Evolutionary conservation across 1,140 invertebrate species (phyloP).

Genomic region (Pogonomyrmex barbatus): DNA sequence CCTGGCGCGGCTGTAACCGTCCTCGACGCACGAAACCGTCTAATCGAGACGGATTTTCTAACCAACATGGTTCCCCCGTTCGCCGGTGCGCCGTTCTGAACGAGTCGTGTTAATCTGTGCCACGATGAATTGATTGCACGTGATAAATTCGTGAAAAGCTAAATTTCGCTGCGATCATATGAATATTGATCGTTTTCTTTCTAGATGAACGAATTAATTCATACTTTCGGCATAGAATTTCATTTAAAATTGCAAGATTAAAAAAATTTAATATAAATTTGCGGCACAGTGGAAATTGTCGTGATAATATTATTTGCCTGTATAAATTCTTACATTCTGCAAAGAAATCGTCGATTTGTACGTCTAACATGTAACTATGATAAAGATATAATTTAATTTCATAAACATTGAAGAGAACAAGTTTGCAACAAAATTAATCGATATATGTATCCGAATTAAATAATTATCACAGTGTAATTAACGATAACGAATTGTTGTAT

Average conservation of each 20-base stretch:
- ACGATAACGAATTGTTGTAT: constrained; percentile 32
- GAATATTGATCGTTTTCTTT: constrained; percentile 23
- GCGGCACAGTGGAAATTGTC: constrained; percentile 13
- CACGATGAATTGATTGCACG: neutral
- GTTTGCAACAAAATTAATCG: constrained; percentile 25
- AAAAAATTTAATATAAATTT: constrained; percentile 4
- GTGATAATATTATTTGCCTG: neutral
- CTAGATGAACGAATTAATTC: neutral
- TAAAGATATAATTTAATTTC: neutral
- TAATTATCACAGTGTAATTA: constrained; percentile 47
- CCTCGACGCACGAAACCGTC: constrained; percentile 54
- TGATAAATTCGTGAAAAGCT: neutral
- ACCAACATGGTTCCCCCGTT: neutral
- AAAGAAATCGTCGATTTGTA: constrained; percentile 22
- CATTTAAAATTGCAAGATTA: neutral
- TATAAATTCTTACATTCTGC: constrained; percentile 3
- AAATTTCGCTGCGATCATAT: neutral
- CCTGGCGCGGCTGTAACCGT: constrained; percentile 65
- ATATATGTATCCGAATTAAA: constrained; percentile 12
- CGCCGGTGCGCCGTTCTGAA: neutral
- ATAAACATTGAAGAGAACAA: constrained; percentile 5
- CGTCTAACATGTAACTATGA: neutral
- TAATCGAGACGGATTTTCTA: constrained; percentile 29
- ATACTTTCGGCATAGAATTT: neutral
- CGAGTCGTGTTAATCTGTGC: neutral